phyloP scores from a whole-genome alignment of 2,113 vertebrate species.

The cattle (Bos taurus) region DNA sequence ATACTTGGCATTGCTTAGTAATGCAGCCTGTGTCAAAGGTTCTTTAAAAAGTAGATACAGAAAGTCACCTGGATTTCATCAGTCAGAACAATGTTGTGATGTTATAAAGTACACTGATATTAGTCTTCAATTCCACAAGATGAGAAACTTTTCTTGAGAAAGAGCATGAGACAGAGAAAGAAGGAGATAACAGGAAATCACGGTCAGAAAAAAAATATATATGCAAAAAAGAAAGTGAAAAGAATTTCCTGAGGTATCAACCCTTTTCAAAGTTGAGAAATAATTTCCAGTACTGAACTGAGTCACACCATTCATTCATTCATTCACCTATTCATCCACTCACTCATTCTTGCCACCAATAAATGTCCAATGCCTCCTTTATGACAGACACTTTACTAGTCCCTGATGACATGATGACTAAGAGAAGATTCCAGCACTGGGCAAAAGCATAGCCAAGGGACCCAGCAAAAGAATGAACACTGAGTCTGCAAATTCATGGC shows the following conservation, averaged over 20 bases:
- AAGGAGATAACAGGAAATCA: background rate
- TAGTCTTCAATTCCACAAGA: background rate
- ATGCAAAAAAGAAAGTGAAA: background rate
- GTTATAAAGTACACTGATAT: background rate
- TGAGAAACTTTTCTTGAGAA: background rate
- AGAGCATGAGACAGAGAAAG: background rate
- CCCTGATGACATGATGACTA: background rate
- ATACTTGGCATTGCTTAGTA: background rate
- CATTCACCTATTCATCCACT: background rate
- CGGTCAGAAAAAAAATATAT: background rate
- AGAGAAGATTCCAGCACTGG: background rate
- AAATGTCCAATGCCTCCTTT: background rate
- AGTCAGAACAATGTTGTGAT: conserved; percentile 1
- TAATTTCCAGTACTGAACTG: background rate
- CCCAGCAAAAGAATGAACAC: background rate
- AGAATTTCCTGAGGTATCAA: background rate
- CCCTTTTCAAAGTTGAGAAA: background rate
- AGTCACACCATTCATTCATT: background rate
- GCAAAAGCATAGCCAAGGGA: background rate
- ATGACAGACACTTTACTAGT: background rate
- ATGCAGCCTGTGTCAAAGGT: background rate
- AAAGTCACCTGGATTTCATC: conserved; percentile 8
- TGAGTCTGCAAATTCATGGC: background rate
- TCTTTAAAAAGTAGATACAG: conserved; percentile 11
- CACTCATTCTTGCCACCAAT: background rate